These are phyloP conservation scores for Lepisosteus oculatus DNA, from an alignment of 2,113 vertebrate species.

Conservation along the genomic window DNA sequence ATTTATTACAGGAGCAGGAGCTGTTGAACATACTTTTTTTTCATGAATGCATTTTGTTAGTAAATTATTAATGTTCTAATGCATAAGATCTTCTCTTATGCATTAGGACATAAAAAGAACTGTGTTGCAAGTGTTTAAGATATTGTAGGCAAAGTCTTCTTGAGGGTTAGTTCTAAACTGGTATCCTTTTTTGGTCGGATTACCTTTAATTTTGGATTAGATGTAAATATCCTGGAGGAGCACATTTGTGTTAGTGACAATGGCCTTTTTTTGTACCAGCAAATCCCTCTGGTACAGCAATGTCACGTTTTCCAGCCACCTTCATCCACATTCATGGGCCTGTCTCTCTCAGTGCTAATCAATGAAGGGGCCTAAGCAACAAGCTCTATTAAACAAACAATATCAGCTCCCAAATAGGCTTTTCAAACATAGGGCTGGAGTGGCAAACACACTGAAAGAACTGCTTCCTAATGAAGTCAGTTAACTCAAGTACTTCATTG, in stretches of 20 bases:
- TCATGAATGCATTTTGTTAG: no score
- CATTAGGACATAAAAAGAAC: no score
- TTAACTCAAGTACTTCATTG: slow-evolving; percentile 63
- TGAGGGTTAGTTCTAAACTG: no score
- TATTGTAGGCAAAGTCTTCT: no score
- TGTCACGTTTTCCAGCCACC: slow-evolving; percentile 1
- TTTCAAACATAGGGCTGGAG: slow-evolving; percentile 57
- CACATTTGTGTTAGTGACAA: neutral
- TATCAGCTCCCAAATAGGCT: slow-evolving; percentile 53
- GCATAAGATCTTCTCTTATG: no score
- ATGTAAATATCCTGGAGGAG: neutral
- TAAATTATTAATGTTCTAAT: no score
- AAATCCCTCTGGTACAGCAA: slow-evolving; percentile 1
- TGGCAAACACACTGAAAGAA: slow-evolving; percentile 57
- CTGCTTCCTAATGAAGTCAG: slow-evolving; percentile 68
- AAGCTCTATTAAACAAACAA: slow-evolving; percentile 70
- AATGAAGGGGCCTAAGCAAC: slow-evolving; percentile 44
- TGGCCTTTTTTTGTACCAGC: neutral
- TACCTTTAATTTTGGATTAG: no score
- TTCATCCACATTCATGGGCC: slow-evolving; percentile 30
- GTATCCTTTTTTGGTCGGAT: no score
- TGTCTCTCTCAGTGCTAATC: slow-evolving; percentile 37
- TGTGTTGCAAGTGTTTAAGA: no score
- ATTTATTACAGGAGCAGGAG: no score
- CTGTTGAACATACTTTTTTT: no score